Conservation (phyloP, 2,888 invertebrate genomes). For the Diloba caeruleocephala region DNA sequence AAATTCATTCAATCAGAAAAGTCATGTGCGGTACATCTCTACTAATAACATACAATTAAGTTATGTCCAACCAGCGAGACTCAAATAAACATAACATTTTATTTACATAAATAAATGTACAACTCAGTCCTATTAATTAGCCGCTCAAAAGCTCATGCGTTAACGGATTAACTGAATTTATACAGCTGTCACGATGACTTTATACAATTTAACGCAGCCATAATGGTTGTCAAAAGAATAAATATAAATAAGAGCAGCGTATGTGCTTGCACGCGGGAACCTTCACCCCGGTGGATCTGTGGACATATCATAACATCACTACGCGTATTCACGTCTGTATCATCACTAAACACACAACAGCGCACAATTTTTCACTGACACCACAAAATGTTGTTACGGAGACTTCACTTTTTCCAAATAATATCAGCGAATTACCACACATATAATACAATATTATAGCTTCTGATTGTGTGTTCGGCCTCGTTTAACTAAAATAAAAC, state of each 20-base stretch:
- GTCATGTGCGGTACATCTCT: conserved; percentile 1
- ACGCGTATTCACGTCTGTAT: conserved; percentile 7
- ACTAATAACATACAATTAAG: conserved; percentile 2
- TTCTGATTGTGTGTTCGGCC: conserved; percentile 21
- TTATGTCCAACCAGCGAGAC: neutral
- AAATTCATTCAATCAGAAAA: conserved; percentile 11
- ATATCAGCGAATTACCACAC: conserved; percentile 13
- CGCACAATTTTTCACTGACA: conserved; percentile 18
- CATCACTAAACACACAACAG: conserved; percentile 15
- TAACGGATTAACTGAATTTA: conserved; percentile 31
- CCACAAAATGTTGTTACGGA: conserved; percentile 13
- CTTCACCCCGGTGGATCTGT: conserved; percentile 23
- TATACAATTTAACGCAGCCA: conserved; percentile 27
- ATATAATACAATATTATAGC: conserved; percentile 13
- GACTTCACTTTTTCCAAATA: conserved; percentile 23
- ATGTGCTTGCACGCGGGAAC: conserved; percentile 9
- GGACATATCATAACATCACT: conserved; percentile 19
- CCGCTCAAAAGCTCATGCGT: conserved; percentile 41
- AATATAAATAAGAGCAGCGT: conserved; percentile 17
- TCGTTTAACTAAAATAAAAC: conserved; percentile 40
- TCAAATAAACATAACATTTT: conserved; percentile 5
- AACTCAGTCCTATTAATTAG: conserved; percentile 29
- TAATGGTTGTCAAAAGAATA: conserved; percentile 30
- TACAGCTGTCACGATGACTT: conserved; percentile 26
- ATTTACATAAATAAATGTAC: conserved; percentile 8